Evolutionary conservation across 2,113 vertebrate species (phyloP), one percentile per base, ranked within the genome.

Genomic region (Perca flavescens): DNA sequence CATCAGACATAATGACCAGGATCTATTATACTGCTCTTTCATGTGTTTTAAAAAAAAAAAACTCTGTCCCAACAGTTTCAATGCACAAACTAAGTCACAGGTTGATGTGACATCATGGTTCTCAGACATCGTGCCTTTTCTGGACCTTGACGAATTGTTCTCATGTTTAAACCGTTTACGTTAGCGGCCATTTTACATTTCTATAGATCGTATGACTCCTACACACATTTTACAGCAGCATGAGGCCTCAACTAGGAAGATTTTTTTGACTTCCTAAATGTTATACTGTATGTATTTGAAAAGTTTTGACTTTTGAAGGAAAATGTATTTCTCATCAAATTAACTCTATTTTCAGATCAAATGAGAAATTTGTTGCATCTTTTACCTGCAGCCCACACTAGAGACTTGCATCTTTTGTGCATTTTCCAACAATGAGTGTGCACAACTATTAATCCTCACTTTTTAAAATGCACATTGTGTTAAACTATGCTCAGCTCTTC

Each of bases 91-190:
- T 25, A 43, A 11, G 2, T 43, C 7, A 15, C 10, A 1, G 8
- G 25, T 2, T 72, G 47, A 79, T 62, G 76, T 49, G 31, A 66
- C 43, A 22, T 69, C 50, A 1, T 11, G 58, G 8, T n/a, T 43
- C 62, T 61, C 54, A 22, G 25, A 64, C 17, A 16, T 57, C 69
- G 56, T 58, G 57, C 56, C 75, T 2, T 34, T 36, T 66, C 78
- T 54, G 31, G 31, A 52, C 19, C 4, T 40, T 19, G 53, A 22
- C 36, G 63, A 49, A 56, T 17, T 15, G 14, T 22, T 36, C 3
- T 43, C 60, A 6, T 47, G 61, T 66, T 77, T 52, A 4, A 0
- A 19, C 53, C 1, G 10, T 72, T 73, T 60, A 17, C 62, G 22
- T 73, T 72, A 65, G 34, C 50, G 0, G 4, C 16, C 40, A 31